Evolutionary conservation across 2,888 invertebrate species (phyloP).

Genomic region (Zelleria hepariella): DNA sequence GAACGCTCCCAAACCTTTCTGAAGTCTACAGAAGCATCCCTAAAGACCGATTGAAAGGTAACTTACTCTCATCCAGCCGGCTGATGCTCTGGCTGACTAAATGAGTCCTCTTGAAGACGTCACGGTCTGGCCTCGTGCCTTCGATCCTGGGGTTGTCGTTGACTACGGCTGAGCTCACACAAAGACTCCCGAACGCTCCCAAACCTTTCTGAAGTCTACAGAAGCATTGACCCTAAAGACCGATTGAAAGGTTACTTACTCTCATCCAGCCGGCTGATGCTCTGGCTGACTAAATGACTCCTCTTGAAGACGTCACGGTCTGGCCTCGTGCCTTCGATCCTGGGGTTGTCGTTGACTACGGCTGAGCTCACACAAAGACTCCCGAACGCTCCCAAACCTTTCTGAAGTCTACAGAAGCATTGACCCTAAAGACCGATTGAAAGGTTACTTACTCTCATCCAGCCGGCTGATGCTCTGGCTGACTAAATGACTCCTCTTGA

Average conservation of each 20-base stretch:
- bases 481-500: too few relatives aligned
- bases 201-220: not conserved
- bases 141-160: too few relatives aligned
- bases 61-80: conserved; percentile 56
- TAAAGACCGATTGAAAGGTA: not conserved
- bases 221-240: not conserved
- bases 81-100: too few relatives aligned
- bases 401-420: not conserved
- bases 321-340: too few relatives aligned
- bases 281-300: too few relatives aligned
- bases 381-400: not conserved
- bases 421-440: not conserved
- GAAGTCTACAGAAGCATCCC: not conserved
- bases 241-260: conserved; percentile 33
- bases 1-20: not conserved
- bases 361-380: not conserved
- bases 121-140: too few relatives aligned
- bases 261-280: conserved; percentile 50
- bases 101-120: too few relatives aligned
- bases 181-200: not conserved
- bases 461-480: too few relatives aligned
- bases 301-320: too few relatives aligned
- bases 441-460: conserved; percentile 49
- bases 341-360: too few relatives aligned
- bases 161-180: not conserved